Base-by-base conservation (phyloP, 2,113 vertebrate species). In the Actenoides hombroni region DNA sequence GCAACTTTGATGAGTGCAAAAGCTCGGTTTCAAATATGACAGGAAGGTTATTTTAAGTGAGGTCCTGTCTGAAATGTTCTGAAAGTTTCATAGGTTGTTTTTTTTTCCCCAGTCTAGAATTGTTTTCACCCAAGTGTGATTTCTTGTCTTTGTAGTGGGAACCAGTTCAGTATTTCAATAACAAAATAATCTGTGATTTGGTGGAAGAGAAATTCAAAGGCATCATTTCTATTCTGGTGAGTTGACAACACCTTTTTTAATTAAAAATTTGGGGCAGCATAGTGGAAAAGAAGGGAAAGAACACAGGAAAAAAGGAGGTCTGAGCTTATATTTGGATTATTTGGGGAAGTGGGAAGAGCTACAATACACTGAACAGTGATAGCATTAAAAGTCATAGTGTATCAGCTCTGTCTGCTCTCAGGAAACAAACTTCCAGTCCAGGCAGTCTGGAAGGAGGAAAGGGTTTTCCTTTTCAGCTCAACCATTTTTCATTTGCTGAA, bases 171-270 rank as follows among this genome's bases (percentile, higher is more conserved):
- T 99, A 99, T 96, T 99, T 99, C 97, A 99, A 99, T 97, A 99
- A 99, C 98, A 99, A 99, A 97, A 99, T 99, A 92, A 99, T 99
- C 94, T 99, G 99, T 92, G 99, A 99, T 93, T 98, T 99, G 92
- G 99, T 99, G 90, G 99, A 99, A 93, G 99, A 99, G 97, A 99
- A 99, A 96, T 99, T 99, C 96, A 99, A 99, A 98, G 99, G 99
- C 97, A 99, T 99, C 93, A 99, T 99, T 97, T 99, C 99, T 68
- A 99, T 99, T 80, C 94, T 99, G 98, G 99, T 99, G 95, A 98
- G 98, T 95, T 48, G 28, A 83, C 63, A 53, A 14, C n/a, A 85
- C 23, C 13, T 42, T 86, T 88, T 40, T 26, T 48, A 40, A 59
- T 37, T 3, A n/a, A 83, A 57, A 31, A 11, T 2, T 9, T 40